Base-by-base conservation (phyloP, 2,113 vertebrate genomes). In the Caranx melampygus region DNA sequence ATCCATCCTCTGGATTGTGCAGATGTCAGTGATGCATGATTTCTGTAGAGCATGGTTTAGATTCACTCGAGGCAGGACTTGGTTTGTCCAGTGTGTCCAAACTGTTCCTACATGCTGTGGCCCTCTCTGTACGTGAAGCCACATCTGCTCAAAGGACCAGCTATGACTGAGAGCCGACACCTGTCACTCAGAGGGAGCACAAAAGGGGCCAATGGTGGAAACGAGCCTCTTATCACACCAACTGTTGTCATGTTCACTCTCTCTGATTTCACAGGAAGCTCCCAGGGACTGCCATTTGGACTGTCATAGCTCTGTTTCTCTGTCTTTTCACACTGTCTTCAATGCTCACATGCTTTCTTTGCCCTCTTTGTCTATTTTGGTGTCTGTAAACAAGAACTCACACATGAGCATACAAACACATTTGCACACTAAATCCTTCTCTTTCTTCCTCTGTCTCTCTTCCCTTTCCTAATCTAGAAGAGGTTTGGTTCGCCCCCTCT, bases 11-110 rank as follows among this genome's bases (percentile, higher is more conserved):
- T 88, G 87, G 86, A 88, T 63, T 89, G 88, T 81, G 75, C 64
- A 15, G 84, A 85, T 89, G 74, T 90, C 77, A 88, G 75, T 88
- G 81, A 84, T 94, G 93, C 93, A 94, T 94, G 93, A 73, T 82
- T 75, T 85, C 67, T 78, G 72, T 90, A 88, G 79, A 92, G 93
- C 92, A 94, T 94, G 93, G 82, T 89, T 87, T 85, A 87, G 61
- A 85, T 31, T 63, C 74, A 63, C 40, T 75, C 14, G 66, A 75
- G 75, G 65, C 77, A 82, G 78, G 72, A 78, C 42, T 62, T 82
- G 33, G 15, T 72, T 42, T 87, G 59, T 75, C 0, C 72, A 72
- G 68, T 82, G 34, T 78, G 57, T 71, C 33, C 18, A 44, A 55
- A 77, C 4, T 86, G 47, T 89, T 88, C 35, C 66, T 65, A 52